Evolutionary conservation across 2,888 invertebrate species (phyloP), one percentile per base, ranked within the genome.

Genomic region (Epiblema foenella): DNA sequence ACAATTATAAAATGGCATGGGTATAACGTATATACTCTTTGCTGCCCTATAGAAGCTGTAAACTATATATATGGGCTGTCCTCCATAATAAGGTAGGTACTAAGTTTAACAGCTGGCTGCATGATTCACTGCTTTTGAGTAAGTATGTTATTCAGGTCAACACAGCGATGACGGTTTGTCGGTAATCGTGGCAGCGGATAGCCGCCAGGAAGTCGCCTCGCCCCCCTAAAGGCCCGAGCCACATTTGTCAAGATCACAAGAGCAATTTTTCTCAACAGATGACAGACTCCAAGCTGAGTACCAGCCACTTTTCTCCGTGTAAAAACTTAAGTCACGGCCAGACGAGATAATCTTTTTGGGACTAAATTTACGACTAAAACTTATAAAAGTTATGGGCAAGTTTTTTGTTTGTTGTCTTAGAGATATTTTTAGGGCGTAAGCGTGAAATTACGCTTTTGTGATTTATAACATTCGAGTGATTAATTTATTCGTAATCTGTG

Each of bases 171-270:
- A 10, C 60, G 11, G 11, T 46, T 11, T 24, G 20, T 54, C 39
- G 20, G 64, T 64, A 64, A 57, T 57, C 42, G 42, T 37, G 20
- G 46, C 54, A 20, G 17, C 20, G 42, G 39, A 9, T 9, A 33
- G 54, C 59, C 56, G 52, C 29, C 15, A 33, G n/a, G 20, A 58
- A 18, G 42, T 29, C 51, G 37, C 49, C 33, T 37, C 20, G 58
- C 24, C 17, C 39, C 18, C 60, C 37, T 73, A 18, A 58, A 56
- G 69, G 52, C 73, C 57, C 66, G 66, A 73, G 74, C 71, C 73
- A 72, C 78, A 79, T 83, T 82, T 80, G 78, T 83, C 82, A 82
- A 80, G 79, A 83, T 78, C 80, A 77, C 73, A 74, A 76, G 74
- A 69, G 76, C 76, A 77, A 76, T 82, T 81, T 80, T 75, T 76